These are phyloP conservation scores for Darevskia nairensis DNA, from an alignment of 2,797 vertebrate species.

Conservation along the genomic window DNA sequence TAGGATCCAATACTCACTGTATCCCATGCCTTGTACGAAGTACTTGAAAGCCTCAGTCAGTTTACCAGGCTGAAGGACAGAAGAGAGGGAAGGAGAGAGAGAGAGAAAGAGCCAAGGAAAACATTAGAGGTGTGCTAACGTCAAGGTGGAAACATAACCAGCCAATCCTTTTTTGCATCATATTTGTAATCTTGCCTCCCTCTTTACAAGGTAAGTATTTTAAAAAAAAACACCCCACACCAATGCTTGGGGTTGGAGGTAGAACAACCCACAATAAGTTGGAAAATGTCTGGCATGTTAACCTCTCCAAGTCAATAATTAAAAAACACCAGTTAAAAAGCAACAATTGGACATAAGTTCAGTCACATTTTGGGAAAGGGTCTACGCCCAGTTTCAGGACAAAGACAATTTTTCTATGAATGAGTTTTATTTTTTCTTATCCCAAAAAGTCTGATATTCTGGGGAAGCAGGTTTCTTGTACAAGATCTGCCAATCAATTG, in stretches of 20 bases:
- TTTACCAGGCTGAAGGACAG: constrained; percentile 85
- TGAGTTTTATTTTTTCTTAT: background rate
- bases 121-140: background rate
- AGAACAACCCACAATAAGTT: background rate
- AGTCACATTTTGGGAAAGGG: background rate
- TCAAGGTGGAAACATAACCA: background rate
- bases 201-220: background rate
- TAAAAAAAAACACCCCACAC: background rate
- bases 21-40: constrained; percentile 95
- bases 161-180: background rate
- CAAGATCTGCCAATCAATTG: too few relatives aligned
- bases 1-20: constrained; percentile 85
- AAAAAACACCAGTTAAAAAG: background rate
- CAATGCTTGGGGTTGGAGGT: background rate
- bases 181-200: background rate
- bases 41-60: constrained; percentile 93
- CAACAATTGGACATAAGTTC: background rate
- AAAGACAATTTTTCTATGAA: background rate
- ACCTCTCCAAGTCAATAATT: background rate
- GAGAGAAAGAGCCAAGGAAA: background rate
- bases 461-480: too few relatives aligned
- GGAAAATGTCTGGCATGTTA: background rate
- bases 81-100: constrained; percentile 14
- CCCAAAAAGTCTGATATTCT: too few relatives aligned
- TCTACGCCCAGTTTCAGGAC: background rate